Evolutionary conservation across 2,888 invertebrate genomes (phyloP).

Genomic region (Ceraclea dissimilis): DNA sequence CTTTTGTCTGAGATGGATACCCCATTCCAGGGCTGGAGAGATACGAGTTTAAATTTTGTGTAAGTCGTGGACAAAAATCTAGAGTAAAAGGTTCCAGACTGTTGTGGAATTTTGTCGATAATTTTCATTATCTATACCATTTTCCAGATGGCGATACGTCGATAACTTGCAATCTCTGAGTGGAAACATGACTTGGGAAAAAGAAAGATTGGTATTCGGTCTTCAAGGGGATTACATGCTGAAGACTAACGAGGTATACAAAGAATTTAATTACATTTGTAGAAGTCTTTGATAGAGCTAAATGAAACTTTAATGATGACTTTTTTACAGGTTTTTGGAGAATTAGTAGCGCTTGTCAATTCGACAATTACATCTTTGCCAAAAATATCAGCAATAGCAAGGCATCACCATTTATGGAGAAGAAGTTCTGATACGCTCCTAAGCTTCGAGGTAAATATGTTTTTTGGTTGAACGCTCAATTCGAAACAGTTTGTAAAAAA

Average conservation of each 20-base stretch:
- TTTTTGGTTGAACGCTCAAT: too few relatives aligned
- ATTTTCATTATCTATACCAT: not conserved
- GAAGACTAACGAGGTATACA: constrained; percentile 36
- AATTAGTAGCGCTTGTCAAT: constrained; percentile 41
- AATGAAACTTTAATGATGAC: not conserved
- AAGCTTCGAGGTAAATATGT: constrained; percentile 39
- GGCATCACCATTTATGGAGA: constrained; percentile 43
- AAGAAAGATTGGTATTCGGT: constrained; percentile 42
- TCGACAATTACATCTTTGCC: constrained; percentile 43
- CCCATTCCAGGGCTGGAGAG: constrained; percentile 51
- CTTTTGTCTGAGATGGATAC: constrained; percentile 46
- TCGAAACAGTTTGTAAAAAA: too few relatives aligned
- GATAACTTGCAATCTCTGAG: constrained; percentile 45
- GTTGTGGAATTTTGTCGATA: not conserved
- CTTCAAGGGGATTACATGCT: constrained; percentile 43
- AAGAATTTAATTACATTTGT: not conserved
- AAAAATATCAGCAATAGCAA: constrained; percentile 40
- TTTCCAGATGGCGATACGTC: constrained; percentile 44
- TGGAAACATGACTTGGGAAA: constrained; percentile 49
- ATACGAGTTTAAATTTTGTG: constrained; percentile 49
- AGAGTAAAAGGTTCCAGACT: too few relatives aligned
- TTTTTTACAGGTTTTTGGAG: constrained; percentile 36
- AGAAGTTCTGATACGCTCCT: constrained; percentile 43
- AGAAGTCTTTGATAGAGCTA: too few relatives aligned
- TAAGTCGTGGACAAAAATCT: constrained; percentile 29